These are phyloP conservation scores for Syrista parreyssii DNA, from an alignment of 2,888 invertebrate species.

Conservation along the genomic window DNA sequence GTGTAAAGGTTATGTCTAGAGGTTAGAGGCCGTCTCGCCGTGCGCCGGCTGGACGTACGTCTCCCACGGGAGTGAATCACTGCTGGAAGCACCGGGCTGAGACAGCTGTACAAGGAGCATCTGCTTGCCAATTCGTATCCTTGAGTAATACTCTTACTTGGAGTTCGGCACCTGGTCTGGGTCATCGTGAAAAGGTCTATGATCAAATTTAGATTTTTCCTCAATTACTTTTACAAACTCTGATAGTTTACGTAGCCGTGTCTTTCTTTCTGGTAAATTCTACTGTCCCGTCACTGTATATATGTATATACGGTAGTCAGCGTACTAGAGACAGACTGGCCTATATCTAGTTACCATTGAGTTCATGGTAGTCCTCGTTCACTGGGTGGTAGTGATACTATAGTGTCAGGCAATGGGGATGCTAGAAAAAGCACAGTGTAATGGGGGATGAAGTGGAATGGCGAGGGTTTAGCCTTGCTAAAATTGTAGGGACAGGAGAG, in stretches of 20 bases:
- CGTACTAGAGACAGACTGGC: not conserved
- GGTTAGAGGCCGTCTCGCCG: not conserved
- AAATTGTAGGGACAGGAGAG: conserved; percentile 36
- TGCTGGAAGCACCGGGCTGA: conserved; percentile 42
- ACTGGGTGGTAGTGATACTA: not conserved
- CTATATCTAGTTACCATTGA: not conserved
- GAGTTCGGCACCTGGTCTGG: not conserved
- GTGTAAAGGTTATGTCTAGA: not conserved
- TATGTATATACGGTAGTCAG: not conserved
- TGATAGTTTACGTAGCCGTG: not conserved
- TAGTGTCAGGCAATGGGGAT: conserved; percentile 28
- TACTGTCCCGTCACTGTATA: not conserved
- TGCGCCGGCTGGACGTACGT: not conserved
- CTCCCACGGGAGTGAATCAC: conserved; percentile 45
- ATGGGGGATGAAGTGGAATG: conserved; percentile 7
- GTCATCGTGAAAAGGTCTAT: not conserved
- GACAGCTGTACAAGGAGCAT: not conserved
- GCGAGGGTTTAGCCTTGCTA: not conserved
- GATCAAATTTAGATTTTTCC: not conserved
- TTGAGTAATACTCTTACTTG: not conserved
- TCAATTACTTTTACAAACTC: not conserved
- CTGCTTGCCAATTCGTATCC: not conserved
- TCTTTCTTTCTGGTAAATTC: not conserved
- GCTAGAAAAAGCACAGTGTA: conserved; percentile 19
- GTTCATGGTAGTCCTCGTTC: not conserved